Conservation (phyloP, 2,797 vertebrate species). For the Coendou prehensilis region DNA sequence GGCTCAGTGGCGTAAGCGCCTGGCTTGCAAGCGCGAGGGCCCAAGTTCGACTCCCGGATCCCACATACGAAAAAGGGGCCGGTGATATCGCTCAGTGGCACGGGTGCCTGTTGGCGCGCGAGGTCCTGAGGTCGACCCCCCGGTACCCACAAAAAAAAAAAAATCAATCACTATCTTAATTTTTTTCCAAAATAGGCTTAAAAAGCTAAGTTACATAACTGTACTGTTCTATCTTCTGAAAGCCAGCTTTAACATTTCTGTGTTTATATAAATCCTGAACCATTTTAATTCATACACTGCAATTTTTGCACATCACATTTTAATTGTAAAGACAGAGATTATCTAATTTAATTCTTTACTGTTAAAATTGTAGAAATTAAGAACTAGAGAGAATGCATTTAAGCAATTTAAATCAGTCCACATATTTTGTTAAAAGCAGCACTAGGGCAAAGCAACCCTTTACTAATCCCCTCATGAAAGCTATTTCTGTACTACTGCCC, state of each 20-base stretch:
- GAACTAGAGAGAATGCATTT: not conserved
- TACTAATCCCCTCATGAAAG: not conserved
- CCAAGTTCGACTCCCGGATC: too few species aligned
- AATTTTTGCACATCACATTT: constrained; percentile 53
- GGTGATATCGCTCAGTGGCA: too few species aligned
- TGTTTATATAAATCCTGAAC: constrained; percentile 46
- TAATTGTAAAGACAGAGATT: constrained; percentile 69
- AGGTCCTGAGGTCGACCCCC: too few species aligned
- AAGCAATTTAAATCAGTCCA: constrained; percentile 20
- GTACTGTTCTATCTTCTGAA: constrained; percentile 66
- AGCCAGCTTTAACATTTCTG: constrained; percentile 54
- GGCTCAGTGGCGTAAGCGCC: too few species aligned
- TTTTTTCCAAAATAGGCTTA: constrained; percentile 57
- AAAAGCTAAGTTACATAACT: constrained; percentile 64
- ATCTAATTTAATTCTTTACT: constrained; percentile 57
- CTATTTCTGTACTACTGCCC: not conserved
- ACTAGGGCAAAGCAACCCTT: not conserved
- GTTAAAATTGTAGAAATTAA: constrained; percentile 48
- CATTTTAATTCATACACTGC: constrained; percentile 49
- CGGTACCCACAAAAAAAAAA: too few species aligned
- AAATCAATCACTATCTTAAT: constrained; percentile 6
- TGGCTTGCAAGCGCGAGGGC: too few species aligned
- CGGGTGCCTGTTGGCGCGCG: too few species aligned
- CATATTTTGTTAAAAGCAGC: constrained; percentile 22
- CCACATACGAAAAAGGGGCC: too few species aligned